A percentile compares a stretch with the other conserved stretches of the same genome.
These are phyloP conservation scores for Sapayoa aenigma DNA, from an alignment of 2,113 vertebrate species.

Conservation along the genomic window DNA sequence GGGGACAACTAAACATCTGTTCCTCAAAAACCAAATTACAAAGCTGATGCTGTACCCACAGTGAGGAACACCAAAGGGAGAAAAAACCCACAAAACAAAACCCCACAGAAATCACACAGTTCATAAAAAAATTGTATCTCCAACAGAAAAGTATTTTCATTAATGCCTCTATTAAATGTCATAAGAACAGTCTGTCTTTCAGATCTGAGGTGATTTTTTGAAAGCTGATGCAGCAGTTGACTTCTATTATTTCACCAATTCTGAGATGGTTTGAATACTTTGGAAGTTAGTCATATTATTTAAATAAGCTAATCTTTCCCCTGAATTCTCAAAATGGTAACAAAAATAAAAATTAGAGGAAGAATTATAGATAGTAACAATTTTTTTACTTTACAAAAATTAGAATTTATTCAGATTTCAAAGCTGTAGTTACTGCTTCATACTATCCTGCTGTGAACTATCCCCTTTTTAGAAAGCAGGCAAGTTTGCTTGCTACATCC, in stretches of 20 bases:
- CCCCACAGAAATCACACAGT: not conserved
- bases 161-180: not conserved
- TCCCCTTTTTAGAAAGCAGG: not conserved
- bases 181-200: not conserved
- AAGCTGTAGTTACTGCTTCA: not conserved
- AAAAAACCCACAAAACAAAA: not conserved
- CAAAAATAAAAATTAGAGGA: not conserved
- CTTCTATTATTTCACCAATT: not conserved
- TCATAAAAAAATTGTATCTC: not conserved
- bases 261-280: not conserved
- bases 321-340: not conserved
- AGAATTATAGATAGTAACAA: not conserved
- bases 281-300: not conserved
- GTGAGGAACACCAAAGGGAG: not conserved
- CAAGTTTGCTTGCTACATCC: not conserved
- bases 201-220: not conserved
- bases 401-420: not conserved
- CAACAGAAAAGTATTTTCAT: not conserved
- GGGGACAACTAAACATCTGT: not conserved
- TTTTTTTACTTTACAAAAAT: not conserved
- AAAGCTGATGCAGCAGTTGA: not conserved
- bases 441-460: not conserved
- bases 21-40: not conserved
- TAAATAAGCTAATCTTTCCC: not conserved
- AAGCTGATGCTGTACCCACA: not conserved